phyloP scores from a whole-genome alignment of 2,113 vertebrate genomes.

The Eupsittula cactorum region DNA sequence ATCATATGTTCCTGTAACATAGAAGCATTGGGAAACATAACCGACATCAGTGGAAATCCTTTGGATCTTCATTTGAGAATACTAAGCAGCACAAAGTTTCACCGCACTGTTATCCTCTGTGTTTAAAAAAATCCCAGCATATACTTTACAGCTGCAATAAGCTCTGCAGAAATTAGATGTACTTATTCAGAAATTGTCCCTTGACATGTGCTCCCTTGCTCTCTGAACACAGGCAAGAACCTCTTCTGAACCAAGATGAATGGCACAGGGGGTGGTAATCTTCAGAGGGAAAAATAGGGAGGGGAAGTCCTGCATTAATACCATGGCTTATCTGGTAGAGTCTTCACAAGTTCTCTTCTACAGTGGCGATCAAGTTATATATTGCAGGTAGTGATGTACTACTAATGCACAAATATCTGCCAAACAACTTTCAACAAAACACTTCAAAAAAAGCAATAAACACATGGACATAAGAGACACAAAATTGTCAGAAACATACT shows the following conservation, averaged over 20 bases:
- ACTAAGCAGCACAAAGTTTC: neutral
- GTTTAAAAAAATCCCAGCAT: neutral
- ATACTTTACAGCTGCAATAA: neutral
- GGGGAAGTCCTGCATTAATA: neutral
- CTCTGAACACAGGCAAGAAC: neutral
- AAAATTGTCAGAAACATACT: neutral
- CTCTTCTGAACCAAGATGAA: neutral
- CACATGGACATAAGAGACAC: rapidly evolving
- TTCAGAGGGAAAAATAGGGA: neutral
- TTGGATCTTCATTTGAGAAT: neutral
- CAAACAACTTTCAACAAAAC: neutral
- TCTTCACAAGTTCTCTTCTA: neutral
- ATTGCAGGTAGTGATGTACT: neutral
- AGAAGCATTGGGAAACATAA: neutral
- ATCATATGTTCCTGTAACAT: neutral
- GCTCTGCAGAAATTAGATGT: neutral
- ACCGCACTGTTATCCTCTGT: neutral
- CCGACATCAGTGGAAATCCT: neutral
- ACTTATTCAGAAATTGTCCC: neutral
- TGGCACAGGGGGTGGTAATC: neutral
- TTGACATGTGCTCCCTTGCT: neutral
- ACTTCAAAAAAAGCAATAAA: neutral
- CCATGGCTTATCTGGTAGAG: neutral
- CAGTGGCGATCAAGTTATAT: rapidly evolving
- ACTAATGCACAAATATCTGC: neutral